phyloP scores from a whole-genome alignment of 2,797 vertebrate genomes.

The Ammospiza maritima region DNA sequence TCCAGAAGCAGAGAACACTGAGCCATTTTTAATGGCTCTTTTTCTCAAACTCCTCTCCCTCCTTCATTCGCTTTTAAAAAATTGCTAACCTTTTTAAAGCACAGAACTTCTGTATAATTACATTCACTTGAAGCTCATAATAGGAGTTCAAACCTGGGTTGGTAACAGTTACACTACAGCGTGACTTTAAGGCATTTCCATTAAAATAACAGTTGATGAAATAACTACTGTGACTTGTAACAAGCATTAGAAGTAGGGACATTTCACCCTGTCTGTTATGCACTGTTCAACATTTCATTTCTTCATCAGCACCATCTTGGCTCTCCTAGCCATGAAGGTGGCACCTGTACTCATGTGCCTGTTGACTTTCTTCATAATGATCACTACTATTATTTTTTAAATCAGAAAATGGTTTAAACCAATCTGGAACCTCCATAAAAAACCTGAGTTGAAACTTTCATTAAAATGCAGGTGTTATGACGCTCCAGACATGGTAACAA shows the following conservation, averaged over 20 bases:
- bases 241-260: not conserved
- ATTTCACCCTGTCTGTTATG: not conserved
- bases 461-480: not conserved
- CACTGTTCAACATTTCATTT: not conserved
- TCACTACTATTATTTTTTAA: not conserved
- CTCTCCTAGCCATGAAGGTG: not conserved
- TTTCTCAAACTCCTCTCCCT: not conserved
- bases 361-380: not conserved
- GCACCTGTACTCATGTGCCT: not conserved
- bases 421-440: not conserved
- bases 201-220: not conserved
- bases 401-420: not conserved
- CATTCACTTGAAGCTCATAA: not conserved
- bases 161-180: not conserved
- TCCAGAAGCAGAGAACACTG: not conserved
- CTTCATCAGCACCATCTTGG: not conserved
- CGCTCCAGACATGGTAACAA: not conserved
- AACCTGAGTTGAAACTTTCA: accelerated
- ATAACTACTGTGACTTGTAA: not conserved
- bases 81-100: not conserved
- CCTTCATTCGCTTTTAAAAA: not conserved
- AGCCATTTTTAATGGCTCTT: not conserved
- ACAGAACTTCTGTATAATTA: not conserved
- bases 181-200: not conserved
- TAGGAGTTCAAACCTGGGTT: not conserved